Base-by-base conservation (phyloP, 2,113 vertebrate genomes). In the Synchiropus splendidus region DNA sequence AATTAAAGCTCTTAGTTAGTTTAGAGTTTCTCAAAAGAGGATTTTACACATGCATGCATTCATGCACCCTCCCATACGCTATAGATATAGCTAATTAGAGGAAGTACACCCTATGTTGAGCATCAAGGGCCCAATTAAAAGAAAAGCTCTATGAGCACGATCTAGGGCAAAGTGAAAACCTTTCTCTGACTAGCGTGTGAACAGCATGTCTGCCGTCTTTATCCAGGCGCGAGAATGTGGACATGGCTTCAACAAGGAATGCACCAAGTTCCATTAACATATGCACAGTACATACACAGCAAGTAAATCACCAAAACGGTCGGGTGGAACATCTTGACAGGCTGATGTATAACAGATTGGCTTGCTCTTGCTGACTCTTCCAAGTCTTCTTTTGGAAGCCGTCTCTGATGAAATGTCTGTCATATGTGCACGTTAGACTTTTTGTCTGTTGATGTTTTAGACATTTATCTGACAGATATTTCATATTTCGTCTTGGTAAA, bases 1-100 rank as follows among this genome's bases (percentile, higher is more conserved):
- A 80, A 83, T 81, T 80, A 79, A 81, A 83, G 75, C 77, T 76
- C 77, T 80, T 78, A 77, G 77, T 81, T 80, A 79, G 75, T 79
- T 82, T 76, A 70, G 72, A 71, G 75, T 80, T 67, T 61, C 70
- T 80, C 72, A 83, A 80, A 82, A 80, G 73, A 79, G 77, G 77
- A 79, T 79, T 81, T 81, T 79, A 76, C 78, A 80, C 77, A 77
- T 80, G 74, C 77, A 77, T 75, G 75, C 79, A 76, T 80, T 81
- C 78, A 83, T 66, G 61, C 74, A 76, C 64, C 67, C 73, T 71
- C 72, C 75, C 75, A 61, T 72, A 68, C 68, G 46, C 74, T 80
- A 79, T 75, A 71, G 74, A 82, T 79, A 77, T 74, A 70, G 75
- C 74, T 83, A 81, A 81, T 83, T 77, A 83, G 73, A 81, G 79